A percentile compares a stretch with the other conserved stretches of the same genome.
These are phyloP conservation scores for Cygnus atratus DNA, from an alignment of 2,113 vertebrate species.

Conservation along the genomic window DNA sequence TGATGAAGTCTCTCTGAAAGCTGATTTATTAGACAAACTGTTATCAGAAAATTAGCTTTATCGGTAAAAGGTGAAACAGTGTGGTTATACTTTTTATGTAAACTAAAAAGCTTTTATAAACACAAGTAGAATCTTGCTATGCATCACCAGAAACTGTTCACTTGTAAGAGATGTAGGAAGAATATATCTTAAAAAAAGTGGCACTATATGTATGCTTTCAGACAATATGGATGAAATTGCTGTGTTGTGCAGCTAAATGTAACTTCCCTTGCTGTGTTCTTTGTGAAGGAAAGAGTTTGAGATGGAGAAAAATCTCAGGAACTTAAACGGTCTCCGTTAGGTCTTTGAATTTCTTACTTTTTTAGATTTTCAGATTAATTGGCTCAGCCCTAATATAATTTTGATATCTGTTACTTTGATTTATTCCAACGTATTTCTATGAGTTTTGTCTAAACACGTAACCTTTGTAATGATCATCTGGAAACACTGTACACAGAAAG, in stretches of 20 bases:
- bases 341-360: not conserved
- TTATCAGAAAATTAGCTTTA: conserved; percentile 55
- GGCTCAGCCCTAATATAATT: conserved; percentile 12
- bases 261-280: conserved; percentile 26
- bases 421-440: conserved; percentile 35
- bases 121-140: conserved; percentile 45
- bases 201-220: conserved; percentile 19
- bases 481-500: not conserved
- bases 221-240: not conserved
- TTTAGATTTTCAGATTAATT: conserved; percentile 12
- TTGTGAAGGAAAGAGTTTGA: not conserved
- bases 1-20: conserved; percentile 46
- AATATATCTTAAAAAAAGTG: conserved; percentile 32
- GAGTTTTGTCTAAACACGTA: not conserved
- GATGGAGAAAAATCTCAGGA: conserved; percentile 46
- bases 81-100: conserved; percentile 21
- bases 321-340: conserved; percentile 25
- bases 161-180: conserved; percentile 27
- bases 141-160: conserved; percentile 61
- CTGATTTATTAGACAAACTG: conserved; percentile 9
- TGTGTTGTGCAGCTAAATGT: conserved; percentile 15
- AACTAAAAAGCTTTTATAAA: conserved; percentile 54
- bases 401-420: conserved; percentile 19
- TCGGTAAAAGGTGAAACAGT: conserved; percentile 43
- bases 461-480: not conserved